phyloP scores from a whole-genome alignment of 1,140 invertebrate species.

The Oppia nitens region DNA sequence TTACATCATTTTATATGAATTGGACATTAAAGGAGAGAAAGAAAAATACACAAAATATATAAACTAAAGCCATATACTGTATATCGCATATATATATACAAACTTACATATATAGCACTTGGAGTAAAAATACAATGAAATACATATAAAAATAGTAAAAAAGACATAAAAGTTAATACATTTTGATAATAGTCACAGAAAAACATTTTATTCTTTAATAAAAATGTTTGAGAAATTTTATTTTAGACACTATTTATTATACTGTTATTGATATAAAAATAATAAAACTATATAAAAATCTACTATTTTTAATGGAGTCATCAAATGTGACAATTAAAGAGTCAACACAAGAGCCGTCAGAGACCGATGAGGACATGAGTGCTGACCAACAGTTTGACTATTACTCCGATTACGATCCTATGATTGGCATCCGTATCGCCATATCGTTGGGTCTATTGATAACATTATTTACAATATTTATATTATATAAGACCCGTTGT shows the following conservation, averaged over 20 bases:
- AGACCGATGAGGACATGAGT: background rate
- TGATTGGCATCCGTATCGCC: constrained; percentile 69
- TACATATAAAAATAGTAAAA: background rate
- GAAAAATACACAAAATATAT: background rate
- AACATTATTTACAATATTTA: constrained; percentile 62
- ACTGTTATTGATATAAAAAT: no score
- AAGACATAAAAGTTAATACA: background rate
- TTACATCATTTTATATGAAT: no score
- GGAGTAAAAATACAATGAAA: no score
- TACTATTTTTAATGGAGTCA: background rate
- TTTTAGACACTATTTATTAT: no score
- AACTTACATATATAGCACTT: no score
- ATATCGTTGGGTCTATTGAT: constrained; percentile 54
- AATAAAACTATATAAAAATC: no score
- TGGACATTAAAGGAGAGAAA: background rate
- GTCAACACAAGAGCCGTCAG: background rate
- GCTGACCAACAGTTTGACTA: constrained; percentile 37
- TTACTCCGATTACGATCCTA: constrained; percentile 63
- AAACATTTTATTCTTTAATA: no score
- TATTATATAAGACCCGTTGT: constrained; percentile 54
- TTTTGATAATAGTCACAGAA: background rate
- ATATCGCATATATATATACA: no score
- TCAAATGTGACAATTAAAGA: background rate
- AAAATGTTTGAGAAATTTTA: no score
- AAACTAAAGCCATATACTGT: no score